phyloP scores from a whole-genome alignment of 2,113 vertebrate species.

The Xyrauchen texanus region DNA sequence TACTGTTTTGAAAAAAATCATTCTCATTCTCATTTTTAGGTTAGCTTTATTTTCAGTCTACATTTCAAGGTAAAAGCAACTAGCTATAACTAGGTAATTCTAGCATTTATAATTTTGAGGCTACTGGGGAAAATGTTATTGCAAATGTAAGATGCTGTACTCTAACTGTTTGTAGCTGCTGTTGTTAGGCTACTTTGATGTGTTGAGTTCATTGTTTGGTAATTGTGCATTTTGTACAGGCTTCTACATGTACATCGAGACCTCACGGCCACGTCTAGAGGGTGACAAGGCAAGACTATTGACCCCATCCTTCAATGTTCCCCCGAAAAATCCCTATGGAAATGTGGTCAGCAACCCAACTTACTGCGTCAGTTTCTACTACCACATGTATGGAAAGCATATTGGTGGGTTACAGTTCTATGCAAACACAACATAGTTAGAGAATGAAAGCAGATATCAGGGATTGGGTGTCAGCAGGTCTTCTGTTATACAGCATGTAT shows the following conservation, averaged over 20 bases:
- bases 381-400: conserved; percentile 97
- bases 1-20: too few species aligned
- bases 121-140: too few species aligned
- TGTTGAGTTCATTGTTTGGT: too few species aligned
- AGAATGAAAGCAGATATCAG: neutral
- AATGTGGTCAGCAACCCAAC: conserved; percentile 75
- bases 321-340: conserved; percentile 83
- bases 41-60: too few species aligned
- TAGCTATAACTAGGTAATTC: too few species aligned
- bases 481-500: neutral
- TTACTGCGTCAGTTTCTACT: conserved; percentile 93
- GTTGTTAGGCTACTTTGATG: too few species aligned
- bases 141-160: too few species aligned
- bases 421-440: neutral
- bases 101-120: too few species aligned
- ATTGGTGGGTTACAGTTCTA: conserved; percentile 81
- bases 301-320: conserved; percentile 87
- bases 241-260: conserved; percentile 96
- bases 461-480: neutral
- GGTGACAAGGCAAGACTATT: conserved; percentile 88
- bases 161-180: too few species aligned
- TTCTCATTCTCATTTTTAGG: too few species aligned
- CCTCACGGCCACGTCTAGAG: conserved; percentile 84
- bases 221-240: conserved; percentile 66
- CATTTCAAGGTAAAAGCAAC: too few species aligned